Evolutionary conservation across 2,797 vertebrate genomes (phyloP), one percentile per base, ranked within the genome.

Genomic region (Mionectes olivaceus): DNA sequence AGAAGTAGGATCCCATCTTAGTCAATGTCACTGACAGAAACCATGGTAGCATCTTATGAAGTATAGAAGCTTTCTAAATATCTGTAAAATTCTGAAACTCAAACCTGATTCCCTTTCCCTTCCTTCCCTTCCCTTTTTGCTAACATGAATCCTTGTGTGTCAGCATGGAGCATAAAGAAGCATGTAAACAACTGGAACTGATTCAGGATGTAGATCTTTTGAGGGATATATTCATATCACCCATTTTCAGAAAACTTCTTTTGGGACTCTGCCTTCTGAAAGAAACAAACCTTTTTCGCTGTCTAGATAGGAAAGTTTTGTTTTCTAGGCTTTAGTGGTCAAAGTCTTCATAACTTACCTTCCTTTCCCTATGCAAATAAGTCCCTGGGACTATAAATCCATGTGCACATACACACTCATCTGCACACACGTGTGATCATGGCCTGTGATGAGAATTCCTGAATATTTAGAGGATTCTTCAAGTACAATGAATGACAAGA

Each of bases 391-490:
- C 32, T 46, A 65, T 49, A 69, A 49, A 25, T 22, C 5, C 2
- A 0, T 24, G 33, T 60, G 17, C 23, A 30, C 1, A 0, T 30
- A 5, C 10, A 19, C 23, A 11, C 24, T 60, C 0, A 0, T 27
- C 37, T 52, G 24, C n/a, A 25, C 14, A n/a, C 14, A 14, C 0
- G 0, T 0, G 0, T 10, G n/a, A 15, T 53, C 46, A 19, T 70
- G 37, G 33, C 25, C 25, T 32, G 16, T 60, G 11, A 28, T 52
- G 30, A 53, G 16, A 43, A 57, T n/a, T 83, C 49, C 56, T 80
- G 49, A 13, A 3, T 3, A 3, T 85, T 70, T 60, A 53, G 13
- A 77, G 22, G 24, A 19, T 6, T 80, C n/a, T 92, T 28, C n/a
- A 41, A 32, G 35, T 41, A 15, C n/a, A 53, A 0, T 17, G 14